These are phyloP conservation scores for Deroplatys truncata DNA, from an alignment of 2,888 invertebrate genomes.

Conservation along the genomic window DNA sequence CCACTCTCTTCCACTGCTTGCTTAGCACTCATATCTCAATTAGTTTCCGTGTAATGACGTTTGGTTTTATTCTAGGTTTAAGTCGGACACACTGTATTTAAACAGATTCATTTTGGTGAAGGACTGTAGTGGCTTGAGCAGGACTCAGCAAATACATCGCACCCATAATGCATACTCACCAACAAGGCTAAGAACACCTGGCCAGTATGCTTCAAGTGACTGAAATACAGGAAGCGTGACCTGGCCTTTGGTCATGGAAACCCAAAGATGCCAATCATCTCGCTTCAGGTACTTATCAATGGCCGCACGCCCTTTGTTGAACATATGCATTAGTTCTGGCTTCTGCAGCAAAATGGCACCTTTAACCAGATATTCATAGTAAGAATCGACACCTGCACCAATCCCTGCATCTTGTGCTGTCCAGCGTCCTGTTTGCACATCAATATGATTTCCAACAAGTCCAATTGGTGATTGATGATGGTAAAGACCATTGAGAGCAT, in stretches of 20 bases:
- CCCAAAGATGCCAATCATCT: slow-evolving; percentile 99
- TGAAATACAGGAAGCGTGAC: slow-evolving; percentile 97
- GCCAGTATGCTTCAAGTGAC: slow-evolving; percentile 98
- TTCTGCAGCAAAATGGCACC: slow-evolving; percentile 86
- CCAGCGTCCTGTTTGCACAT: slow-evolving; percentile 92
- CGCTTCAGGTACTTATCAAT: slow-evolving; percentile 84
- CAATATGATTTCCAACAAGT: slow-evolving; percentile 94
- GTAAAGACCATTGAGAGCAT: slow-evolving; percentile 86
- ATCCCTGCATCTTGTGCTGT: slow-evolving; percentile 97
- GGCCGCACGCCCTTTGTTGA: slow-evolving; percentile 68
- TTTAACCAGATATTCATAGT: slow-evolving; percentile 97
- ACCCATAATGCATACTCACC: slow-evolving; percentile 55
- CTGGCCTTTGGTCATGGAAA: slow-evolving; percentile 94
- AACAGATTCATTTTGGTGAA: too few relatives aligned
- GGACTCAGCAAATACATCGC: too few relatives aligned
- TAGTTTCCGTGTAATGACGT: too few relatives aligned
- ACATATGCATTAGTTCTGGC: slow-evolving; percentile 89
- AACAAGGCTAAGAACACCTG: slow-evolving; percentile 83
- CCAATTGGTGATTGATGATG: slow-evolving; percentile 81
- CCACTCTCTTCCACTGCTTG: too few relatives aligned
- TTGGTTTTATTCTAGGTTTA: too few relatives aligned
- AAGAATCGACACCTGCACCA: slow-evolving; percentile 94
- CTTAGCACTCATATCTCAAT: too few relatives aligned
- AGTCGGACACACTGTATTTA: too few relatives aligned
- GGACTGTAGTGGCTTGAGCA: too few relatives aligned